A percentile compares a stretch with the other conserved stretches of the same genome.
phyloP scores from a whole-genome alignment of 2,888 invertebrate genomes.

The Plagiodera versicolora region DNA sequence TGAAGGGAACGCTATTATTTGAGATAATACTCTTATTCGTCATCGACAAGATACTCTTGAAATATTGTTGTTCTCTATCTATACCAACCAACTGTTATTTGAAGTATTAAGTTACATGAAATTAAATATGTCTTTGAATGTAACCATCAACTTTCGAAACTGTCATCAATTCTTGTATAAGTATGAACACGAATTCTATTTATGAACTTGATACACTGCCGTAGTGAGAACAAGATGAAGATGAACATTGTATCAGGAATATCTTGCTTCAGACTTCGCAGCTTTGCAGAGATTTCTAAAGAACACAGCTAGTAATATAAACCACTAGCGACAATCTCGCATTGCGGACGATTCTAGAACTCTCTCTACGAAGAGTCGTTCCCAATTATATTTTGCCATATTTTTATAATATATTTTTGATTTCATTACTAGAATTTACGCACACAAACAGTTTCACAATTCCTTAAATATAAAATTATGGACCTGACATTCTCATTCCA shows the following conservation, averaged over 20 bases:
- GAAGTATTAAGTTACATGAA: no score
- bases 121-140: no score
- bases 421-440: conserved; percentile 56
- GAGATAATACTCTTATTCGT: conserved; percentile 15
- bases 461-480: conserved; percentile 48
- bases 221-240: no score
- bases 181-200: no score
- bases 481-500: conserved; percentile 41
- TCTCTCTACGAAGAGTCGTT: conserved; percentile 51
- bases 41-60: conserved; percentile 3
- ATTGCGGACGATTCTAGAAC: conserved; percentile 53
- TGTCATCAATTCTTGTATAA: no score
- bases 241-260: conserved; percentile 30
- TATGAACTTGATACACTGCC: no score
- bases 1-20: conserved; percentile 44
- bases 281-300: conserved; percentile 52
- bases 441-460: conserved; percentile 53
- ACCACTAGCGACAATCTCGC: conserved; percentile 52
- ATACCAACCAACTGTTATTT: no score
- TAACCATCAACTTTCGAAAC: no score
- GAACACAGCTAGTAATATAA: conserved; percentile 55
- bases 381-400: conserved; percentile 48
- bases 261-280: conserved; percentile 35
- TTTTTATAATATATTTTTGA: conserved; percentile 52
- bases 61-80: background rate